Percentiles rank a stretch among this genome's conserved stretches.
Evolutionary conservation across 2,113 vertebrate species (phyloP).

Genomic region (Haemorhous mexicanus): DNA sequence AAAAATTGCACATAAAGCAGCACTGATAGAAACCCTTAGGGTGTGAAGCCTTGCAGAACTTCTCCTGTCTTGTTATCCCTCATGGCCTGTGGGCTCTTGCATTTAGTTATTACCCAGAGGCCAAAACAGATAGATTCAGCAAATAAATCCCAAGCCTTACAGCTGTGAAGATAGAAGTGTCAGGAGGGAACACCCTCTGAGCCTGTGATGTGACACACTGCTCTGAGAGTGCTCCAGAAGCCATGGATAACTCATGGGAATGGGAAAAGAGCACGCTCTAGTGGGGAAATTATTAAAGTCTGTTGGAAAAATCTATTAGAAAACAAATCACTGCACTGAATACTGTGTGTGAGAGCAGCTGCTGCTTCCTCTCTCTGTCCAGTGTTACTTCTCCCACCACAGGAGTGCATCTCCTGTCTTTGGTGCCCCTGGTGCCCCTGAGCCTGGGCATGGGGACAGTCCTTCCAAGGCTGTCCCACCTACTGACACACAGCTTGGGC

Average conservation of each 20-base stretch:
- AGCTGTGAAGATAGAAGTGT: background rate
- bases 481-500: background rate
- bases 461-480: background rate
- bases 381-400: background rate
- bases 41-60: background rate
- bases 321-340: background rate
- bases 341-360: background rate
- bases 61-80: background rate
- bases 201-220: background rate
- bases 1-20: background rate
- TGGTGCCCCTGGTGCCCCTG: background rate
- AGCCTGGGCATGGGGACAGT: background rate
- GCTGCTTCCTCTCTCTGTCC: rapidly evolving
- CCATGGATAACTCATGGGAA: background rate
- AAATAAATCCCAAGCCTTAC: background rate
- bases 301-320: background rate
- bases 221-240: background rate
- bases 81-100: background rate
- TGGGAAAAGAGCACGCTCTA: conserved; percentile 32
- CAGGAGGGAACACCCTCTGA: background rate
- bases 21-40: background rate
- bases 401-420: background rate
- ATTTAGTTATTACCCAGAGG: background rate
- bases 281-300: background rate
- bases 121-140: background rate